These are phyloP conservation scores for Sinopyrophorus schimmeli DNA, from an alignment of 2,888 invertebrate species.

Conservation along the genomic window DNA sequence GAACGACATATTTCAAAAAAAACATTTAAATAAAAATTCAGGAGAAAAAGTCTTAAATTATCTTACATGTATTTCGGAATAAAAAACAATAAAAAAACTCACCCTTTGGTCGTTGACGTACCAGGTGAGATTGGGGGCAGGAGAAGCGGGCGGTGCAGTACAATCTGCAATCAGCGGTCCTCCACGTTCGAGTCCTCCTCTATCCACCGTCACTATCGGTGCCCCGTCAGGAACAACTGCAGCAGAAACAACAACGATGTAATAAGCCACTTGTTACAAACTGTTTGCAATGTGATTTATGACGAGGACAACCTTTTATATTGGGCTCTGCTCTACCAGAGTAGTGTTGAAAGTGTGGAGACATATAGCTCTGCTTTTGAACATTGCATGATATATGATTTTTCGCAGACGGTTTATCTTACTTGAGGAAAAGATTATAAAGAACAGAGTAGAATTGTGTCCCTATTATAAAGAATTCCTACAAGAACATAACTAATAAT, in stretches of 20 bases:
- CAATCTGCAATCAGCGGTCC: constrained; percentile 65
- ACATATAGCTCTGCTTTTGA: constrained; percentile 13
- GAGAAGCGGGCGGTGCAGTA: constrained; percentile 63
- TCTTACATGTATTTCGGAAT: no score
- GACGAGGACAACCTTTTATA: constrained; percentile 11
- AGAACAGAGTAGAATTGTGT: constrained; percentile 9
- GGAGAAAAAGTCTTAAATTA: no score
- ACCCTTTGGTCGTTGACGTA: constrained; percentile 66
- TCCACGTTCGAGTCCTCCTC: constrained; percentile 61
- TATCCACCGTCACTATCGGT: constrained; percentile 63
- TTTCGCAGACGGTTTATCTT: constrained; percentile 14
- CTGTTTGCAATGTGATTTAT: constrained; percentile 12
- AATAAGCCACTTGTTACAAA: constrained; percentile 20
- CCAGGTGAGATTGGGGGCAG: constrained; percentile 67
- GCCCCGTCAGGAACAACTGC: constrained; percentile 64
- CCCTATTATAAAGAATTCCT: constrained; percentile 8
- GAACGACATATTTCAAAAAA: no score
- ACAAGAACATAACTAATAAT: constrained; percentile 4
- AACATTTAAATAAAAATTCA: no score
- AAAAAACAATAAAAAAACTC: constrained; percentile 34
- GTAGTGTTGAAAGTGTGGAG: constrained; percentile 12
- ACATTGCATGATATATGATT: constrained; percentile 15
- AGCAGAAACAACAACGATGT: constrained; percentile 43
- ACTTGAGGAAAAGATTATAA: constrained; percentile 14
- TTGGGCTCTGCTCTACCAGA: constrained; percentile 7